Evolutionary conservation across 1,140 invertebrate species (phyloP).

Genomic region (Drosophila fuyamai): DNA sequence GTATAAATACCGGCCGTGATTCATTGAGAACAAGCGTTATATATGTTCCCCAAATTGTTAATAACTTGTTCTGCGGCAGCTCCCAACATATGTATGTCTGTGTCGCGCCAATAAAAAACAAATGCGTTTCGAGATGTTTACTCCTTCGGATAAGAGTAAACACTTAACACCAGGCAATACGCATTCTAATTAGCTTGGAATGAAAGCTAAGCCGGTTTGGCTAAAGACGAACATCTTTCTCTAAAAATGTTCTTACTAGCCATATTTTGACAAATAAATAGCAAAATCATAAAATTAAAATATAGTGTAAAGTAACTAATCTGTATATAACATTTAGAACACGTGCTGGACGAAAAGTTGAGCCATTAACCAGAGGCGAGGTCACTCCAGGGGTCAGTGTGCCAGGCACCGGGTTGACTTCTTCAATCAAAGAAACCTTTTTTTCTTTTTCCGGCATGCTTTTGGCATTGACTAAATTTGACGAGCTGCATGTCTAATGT

Average conservation of each 20-base stretch:
- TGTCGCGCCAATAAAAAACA: conserved; percentile 36
- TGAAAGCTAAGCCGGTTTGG: conserved; percentile 3
- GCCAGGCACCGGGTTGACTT: conserved; percentile 21
- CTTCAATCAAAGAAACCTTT: conserved; percentile 17
- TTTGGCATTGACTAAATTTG: conserved; percentile 47
- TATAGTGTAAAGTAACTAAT: conserved; percentile 1
- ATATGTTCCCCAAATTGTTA: conserved; percentile 41
- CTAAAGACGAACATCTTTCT: conserved; percentile 1
- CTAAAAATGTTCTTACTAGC: background rate
- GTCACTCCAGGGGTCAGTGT: conserved; percentile 34
- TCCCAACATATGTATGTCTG: conserved; percentile 28
- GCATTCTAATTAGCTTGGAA: conserved; percentile 37
- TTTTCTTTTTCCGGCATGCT: conserved; percentile 37
- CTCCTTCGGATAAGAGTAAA: conserved; percentile 15
- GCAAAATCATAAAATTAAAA: conserved; percentile 8
- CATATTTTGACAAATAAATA: conserved; percentile 11
- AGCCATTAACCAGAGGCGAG: conserved; percentile 30
- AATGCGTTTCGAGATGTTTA: conserved; percentile 42
- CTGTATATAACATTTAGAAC: conserved; percentile 1
- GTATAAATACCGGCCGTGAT: conserved; percentile 22
- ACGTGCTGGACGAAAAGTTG: conserved; percentile 2
- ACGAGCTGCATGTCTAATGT: conserved; percentile 48
- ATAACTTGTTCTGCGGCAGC: conserved; percentile 60
- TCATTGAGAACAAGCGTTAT: conserved; percentile 35
- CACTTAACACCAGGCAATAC: conserved; percentile 48